Conservation (phyloP, 2,888 invertebrate genomes). For the Holacanthella duospinosa region DNA sequence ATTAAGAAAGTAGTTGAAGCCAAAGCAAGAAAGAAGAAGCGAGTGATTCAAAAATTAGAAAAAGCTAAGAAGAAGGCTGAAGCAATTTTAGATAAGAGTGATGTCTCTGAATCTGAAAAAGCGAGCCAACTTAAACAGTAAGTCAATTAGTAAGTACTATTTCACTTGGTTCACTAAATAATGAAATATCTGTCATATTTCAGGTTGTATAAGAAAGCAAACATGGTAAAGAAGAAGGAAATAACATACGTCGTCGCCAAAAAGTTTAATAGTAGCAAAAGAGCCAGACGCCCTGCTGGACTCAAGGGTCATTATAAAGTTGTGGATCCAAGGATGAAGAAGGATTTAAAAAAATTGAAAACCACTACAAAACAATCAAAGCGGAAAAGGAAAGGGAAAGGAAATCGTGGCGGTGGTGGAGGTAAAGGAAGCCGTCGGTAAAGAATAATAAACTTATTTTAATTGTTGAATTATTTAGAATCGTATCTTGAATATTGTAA, state of each 20-base stretch:
- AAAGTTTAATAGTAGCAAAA: constrained; percentile 67
- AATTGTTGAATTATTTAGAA: no score
- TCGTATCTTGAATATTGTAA: no score
- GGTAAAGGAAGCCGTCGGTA: constrained; percentile 47
- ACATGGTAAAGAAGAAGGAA: constrained; percentile 73
- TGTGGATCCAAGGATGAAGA: constrained; percentile 94
- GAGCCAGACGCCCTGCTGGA: constrained; percentile 67
- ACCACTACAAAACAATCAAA: constrained; percentile 25
- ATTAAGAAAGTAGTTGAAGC: constrained; percentile 98
- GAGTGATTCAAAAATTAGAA: constrained; percentile 71
- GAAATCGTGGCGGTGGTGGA: constrained; percentile 1
- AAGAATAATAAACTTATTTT: constrained; percentile 39
- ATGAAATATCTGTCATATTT: constrained; percentile 29
- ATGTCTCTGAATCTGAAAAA: constrained; percentile 87
- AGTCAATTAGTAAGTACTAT: constrained; percentile 40
- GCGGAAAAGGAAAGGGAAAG: constrained; percentile 10
- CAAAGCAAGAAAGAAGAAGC: constrained; percentile 91
- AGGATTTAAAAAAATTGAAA: constrained; percentile 52
- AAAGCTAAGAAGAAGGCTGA: constrained; percentile 94
- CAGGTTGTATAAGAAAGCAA: constrained; percentile 83
- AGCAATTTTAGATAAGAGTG: constrained; percentile 76
- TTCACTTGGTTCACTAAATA: no score
- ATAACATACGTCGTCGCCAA: constrained; percentile 88
- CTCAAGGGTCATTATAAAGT: constrained; percentile 85
- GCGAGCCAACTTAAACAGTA: constrained; percentile 79